Evolutionary conservation across 2,797 vertebrate genomes (phyloP), one percentile per base, ranked within the genome.

Genomic region (Lagocephalus sceleratus): DNA sequence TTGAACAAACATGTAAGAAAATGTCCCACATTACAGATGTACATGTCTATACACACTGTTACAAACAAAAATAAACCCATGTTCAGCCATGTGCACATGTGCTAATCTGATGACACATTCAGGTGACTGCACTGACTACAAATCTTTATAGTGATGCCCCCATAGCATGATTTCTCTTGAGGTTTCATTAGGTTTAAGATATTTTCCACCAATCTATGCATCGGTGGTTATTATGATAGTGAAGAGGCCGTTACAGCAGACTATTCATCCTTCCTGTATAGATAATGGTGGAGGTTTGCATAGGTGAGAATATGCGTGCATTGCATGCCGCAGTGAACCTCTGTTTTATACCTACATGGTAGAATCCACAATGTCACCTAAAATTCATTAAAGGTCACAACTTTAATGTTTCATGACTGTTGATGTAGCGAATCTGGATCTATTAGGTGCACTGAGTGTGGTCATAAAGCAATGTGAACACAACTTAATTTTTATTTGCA

Each of bases 391-490:
- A 19, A 19, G 42, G 17, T 5, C 17, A 20, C 19, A 20, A 10
- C 42, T 44, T 44, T 20, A 44, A 44, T 11, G 42, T 44, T 19
- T 44, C 42, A 20, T 44, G 40, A 42, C 40, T 42, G 42, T 44
- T 44, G 42, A 20, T 20, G 19, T 44, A 40, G 39, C 7, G n/a
- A 16, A 40, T 40, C 16, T 5, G 19, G 17, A 19, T 11, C 17
- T 11, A 20, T 44, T 44, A 20, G 11, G 19, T 20, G 19, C 17
- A 20, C 12, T 44, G 17, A 20, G 3, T 44, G 42, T 20, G 20
- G 19, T 19, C 40, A 42, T 42, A 42, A 44, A 44, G 17, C 9
- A 12, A 7, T 12, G 20, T 44, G 42, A 20, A 44, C 2, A 3
- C 20, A 4, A 10, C n/a, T 15, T 9, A 9, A 51, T 42, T 6